A percentile compares a stretch with the other conserved stretches of the same genome.
Evolutionary conservation across 1,140 invertebrate species (phyloP).

Genomic region (Drosophila saltans): DNA sequence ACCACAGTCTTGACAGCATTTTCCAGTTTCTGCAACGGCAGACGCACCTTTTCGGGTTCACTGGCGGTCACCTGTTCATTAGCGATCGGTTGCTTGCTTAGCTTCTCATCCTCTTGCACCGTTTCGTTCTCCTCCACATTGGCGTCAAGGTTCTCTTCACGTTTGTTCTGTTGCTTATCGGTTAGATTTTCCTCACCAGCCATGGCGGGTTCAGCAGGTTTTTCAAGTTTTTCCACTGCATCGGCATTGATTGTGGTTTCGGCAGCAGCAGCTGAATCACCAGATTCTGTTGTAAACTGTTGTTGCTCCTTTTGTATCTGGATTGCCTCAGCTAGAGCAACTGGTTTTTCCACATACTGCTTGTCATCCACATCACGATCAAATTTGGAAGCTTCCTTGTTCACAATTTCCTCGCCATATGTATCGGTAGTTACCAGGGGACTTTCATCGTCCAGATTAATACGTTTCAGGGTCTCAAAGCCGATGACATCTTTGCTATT

Average conservation of each 20-base stretch:
- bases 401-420: slow-evolving; percentile 73
- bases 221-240: slow-evolving; percentile 75
- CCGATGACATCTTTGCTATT: slow-evolving; percentile 81
- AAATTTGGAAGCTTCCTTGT: slow-evolving; percentile 79
- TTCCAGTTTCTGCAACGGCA: slow-evolving; percentile 83
- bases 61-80: slow-evolving; percentile 49
- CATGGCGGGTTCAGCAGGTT: slow-evolving; percentile 52
- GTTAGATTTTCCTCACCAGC: slow-evolving; percentile 58
- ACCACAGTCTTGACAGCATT: slow-evolving; percentile 84
- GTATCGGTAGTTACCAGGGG: slow-evolving; percentile 37
- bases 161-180: slow-evolving; percentile 69
- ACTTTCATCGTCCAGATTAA: slow-evolving; percentile 68
- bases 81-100: slow-evolving; percentile 51
- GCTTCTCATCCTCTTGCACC: slow-evolving; percentile 76
- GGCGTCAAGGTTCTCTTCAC: slow-evolving; percentile 46
- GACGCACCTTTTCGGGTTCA: slow-evolving; percentile 82
- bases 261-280: slow-evolving; percentile 48
- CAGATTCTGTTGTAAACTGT: slow-evolving; percentile 44
- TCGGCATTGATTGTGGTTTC: slow-evolving; percentile 38
- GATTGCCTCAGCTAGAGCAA: slow-evolving; percentile 77
- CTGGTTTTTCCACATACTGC: slow-evolving; percentile 83
- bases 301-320: slow-evolving; percentile 63
- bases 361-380: slow-evolving; percentile 81
- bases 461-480: slow-evolving; percentile 77
- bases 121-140: slow-evolving; percentile 83